Evolutionary conservation across 1,140 invertebrate genomes (phyloP), one percentile per base, ranked within the genome.

Genomic region (Parasteatoda tepidariorum): DNA sequence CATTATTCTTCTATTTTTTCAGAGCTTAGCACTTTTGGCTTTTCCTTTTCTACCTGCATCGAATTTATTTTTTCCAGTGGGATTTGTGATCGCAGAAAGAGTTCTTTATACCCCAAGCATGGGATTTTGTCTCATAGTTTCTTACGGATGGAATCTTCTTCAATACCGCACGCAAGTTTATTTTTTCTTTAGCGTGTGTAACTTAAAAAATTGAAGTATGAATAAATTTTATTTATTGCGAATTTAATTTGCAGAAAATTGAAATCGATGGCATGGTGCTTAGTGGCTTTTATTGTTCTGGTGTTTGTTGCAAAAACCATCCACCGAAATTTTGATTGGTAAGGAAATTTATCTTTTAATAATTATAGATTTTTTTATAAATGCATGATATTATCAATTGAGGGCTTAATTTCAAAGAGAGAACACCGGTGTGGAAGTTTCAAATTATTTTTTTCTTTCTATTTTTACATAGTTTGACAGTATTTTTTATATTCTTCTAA

Each of bases 1-100:
- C n/a, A n/a, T n/a, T n/a, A 33, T 28, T 48, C 6, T 61, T 55
- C 1, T 75, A 33, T 48, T 59, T 38, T 82, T 64, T 6, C 64
- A 85, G 82, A 48, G 87, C 74, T 85, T 95, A 64, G 89, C 92
- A 38, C 88, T 98, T 59, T 89, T 96, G 67, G 89, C 96, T 11
- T 90, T 98, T 71, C 94, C 97, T 38, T 99, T 98, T 89, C 88
- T 98, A 68, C 97, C 97, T 31, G 96, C 97, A 0, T 93, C 93
- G 59, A 98, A 98, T 88, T 89, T 99, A 34, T 90, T 92, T 85
- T 95, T 97, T 88, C 94, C 92, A 33, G 97, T 99, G 62, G 96
- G 96, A 28, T 97, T 97, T 90, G 96, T 97, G 0, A 91, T 97
- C 41, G 96, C 96, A 30, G 96, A 97, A 88, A 91, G 96, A 86